phyloP scores from a whole-genome alignment of 92 coral and sea anemone genomes.

The Nematostella vectensis region DNA sequence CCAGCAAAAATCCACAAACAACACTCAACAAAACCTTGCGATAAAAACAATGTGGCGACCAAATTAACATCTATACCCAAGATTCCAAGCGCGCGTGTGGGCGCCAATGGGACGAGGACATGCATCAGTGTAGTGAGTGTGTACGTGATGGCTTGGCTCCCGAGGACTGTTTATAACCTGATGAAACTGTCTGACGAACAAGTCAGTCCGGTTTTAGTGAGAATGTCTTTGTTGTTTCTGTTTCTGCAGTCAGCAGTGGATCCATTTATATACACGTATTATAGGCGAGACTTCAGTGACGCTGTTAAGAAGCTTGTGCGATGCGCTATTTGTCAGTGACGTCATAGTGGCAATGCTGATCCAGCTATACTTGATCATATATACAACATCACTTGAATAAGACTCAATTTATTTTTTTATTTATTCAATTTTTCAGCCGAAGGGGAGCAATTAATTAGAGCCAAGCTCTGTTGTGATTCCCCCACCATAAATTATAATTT shows the following conservation, averaged over 20 bases:
- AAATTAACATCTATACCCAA: not conserved
- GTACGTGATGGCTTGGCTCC: conserved; percentile 53
- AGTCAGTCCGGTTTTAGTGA: conserved; percentile 19
- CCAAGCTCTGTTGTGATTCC: too few relatives aligned
- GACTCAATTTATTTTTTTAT: too few relatives aligned
- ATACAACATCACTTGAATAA: too few relatives aligned
- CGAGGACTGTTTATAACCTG: conserved; percentile 37
- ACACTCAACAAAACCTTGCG: not conserved
- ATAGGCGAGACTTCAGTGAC: conserved; percentile 39
- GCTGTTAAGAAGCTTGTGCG: conserved; percentile 10
- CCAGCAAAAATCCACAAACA: too few relatives aligned
- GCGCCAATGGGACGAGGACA: conserved; percentile 26
- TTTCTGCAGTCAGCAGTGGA: conserved; percentile 47
- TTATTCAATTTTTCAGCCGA: too few relatives aligned
- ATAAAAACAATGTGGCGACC: not conserved
- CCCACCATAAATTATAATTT: too few relatives aligned
- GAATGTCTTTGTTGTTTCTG: conserved; percentile 38
- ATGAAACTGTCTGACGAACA: conserved; percentile 24
- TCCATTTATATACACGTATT: conserved; percentile 53
- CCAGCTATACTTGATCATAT: too few relatives aligned
- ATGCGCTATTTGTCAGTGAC: too few relatives aligned
- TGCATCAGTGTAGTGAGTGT: conserved; percentile 38
- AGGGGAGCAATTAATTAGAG: too few relatives aligned
- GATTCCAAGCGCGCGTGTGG: not conserved
- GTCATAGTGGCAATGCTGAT: too few relatives aligned